Conservation (phyloP, 2,888 invertebrate species). For the Cenopis cana region DNA sequence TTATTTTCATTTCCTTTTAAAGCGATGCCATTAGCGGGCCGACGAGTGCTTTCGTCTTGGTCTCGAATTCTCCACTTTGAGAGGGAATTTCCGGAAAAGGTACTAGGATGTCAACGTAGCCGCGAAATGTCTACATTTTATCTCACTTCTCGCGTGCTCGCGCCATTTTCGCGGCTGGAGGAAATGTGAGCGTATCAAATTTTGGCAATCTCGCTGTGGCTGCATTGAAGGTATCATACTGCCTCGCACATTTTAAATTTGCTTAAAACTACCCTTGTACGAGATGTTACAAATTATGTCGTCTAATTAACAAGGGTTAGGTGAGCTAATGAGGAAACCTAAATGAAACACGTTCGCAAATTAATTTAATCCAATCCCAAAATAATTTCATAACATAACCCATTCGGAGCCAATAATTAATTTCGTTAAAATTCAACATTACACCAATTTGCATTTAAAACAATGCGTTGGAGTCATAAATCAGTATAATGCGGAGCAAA, state of each 20-base stretch:
- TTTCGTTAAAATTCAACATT: conserved; percentile 37
- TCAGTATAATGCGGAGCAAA: conserved; percentile 36
- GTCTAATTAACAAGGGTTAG: conserved; percentile 3
- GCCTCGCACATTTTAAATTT: background rate
- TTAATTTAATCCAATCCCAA: conserved; percentile 17
- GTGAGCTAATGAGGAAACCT: background rate
- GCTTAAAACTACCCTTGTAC: background rate
- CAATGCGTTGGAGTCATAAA: conserved; percentile 39
- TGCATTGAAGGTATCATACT: conserved; percentile 9
- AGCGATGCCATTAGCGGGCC: conserved; percentile 73
- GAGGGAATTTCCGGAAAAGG: conserved; percentile 64
- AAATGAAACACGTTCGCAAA: conserved; percentile 18
- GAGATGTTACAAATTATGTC: background rate
- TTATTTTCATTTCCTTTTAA: conserved; percentile 79
- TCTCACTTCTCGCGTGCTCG: conserved; percentile 57
- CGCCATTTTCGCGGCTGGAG: conserved; percentile 35
- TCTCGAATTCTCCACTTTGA: conserved; percentile 67
- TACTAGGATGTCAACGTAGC: conserved; percentile 55
- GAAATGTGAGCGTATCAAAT: conserved; percentile 63
- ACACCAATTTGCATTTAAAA: conserved; percentile 43
- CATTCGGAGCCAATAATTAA: conserved; percentile 30
- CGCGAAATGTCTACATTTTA: conserved; percentile 66
- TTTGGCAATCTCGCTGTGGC: conserved; percentile 47
- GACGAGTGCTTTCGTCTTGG: conserved; percentile 67
- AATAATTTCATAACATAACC: conserved; percentile 8